Evolutionary conservation across 1,140 invertebrate genomes (phyloP).

Genomic region (Battus philenor): DNA sequence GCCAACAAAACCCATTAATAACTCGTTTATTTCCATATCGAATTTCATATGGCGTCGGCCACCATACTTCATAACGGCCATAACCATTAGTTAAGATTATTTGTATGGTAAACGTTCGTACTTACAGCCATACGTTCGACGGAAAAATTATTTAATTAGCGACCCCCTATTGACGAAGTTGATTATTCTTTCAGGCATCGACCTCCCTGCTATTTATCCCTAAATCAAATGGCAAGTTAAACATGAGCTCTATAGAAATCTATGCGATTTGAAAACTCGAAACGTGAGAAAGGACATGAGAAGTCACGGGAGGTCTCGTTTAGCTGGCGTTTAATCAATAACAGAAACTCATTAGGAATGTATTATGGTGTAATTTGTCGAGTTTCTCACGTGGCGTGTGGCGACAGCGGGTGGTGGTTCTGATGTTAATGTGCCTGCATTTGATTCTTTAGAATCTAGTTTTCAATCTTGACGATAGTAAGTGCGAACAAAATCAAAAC

Average conservation of each 20-base stretch:
- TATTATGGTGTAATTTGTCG: constrained; percentile 33
- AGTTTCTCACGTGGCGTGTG: constrained; percentile 30
- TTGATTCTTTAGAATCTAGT: constrained; percentile 6
- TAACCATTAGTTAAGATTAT: constrained; percentile 34
- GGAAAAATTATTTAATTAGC: constrained; percentile 48
- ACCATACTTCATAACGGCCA: constrained; percentile 28
- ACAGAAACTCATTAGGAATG: constrained; percentile 19
- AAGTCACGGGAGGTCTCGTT: constrained; percentile 3
- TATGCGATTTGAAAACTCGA: background rate
- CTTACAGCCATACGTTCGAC: constrained; percentile 19
- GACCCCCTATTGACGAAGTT: constrained; percentile 34
- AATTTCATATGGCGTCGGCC: constrained; percentile 33
- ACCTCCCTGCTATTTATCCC: constrained; percentile 14
- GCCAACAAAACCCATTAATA: constrained; percentile 27
- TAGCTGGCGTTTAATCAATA: constrained; percentile 17
- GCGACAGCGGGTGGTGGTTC: constrained; percentile 28
- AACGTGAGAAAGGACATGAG: background rate
- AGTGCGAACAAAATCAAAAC: no score
- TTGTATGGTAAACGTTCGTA: constrained; percentile 39
- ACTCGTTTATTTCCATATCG: constrained; percentile 40
- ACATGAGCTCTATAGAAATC: constrained; percentile 3
- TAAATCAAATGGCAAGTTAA: constrained; percentile 2
- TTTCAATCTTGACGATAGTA: no score
- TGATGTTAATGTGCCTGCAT: constrained; percentile 10
- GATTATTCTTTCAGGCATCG: constrained; percentile 27